These are phyloP conservation scores for zebrafish (Danio rerio) DNA, from an alignment of 2,113 vertebrate species.

Conservation along the genomic window DNA sequence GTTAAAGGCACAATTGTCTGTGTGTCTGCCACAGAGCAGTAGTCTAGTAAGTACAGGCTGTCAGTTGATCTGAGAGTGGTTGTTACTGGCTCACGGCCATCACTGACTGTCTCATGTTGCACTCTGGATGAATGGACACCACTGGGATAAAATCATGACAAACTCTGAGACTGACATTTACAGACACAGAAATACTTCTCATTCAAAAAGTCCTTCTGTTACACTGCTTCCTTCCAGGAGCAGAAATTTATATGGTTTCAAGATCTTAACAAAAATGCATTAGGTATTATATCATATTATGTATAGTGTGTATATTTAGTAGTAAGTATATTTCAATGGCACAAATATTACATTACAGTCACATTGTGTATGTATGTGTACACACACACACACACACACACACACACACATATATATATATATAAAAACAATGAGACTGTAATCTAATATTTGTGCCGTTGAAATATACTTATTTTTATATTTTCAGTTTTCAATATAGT, in stretches of 20 bases:
- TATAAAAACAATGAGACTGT: too few species aligned
- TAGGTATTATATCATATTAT: neutral
- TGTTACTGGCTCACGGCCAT: conserved; percentile 29
- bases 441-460: too few species aligned
- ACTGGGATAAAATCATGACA: neutral
- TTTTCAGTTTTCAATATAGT: too few species aligned
- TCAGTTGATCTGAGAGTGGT: conserved; percentile 3
- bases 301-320: too few species aligned
- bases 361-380: too few species aligned
- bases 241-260: neutral
- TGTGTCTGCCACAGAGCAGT: conserved; percentile 25
- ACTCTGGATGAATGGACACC: conserved; percentile 17
- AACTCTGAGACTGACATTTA: neutral
- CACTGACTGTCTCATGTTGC: conserved; percentile 5
- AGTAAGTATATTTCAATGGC: too few species aligned
- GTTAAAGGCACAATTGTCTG: neutral
- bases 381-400: too few species aligned
- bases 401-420: too few species aligned
- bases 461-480: too few species aligned
- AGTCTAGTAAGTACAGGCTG: neutral
- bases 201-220: neutral
- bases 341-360: too few species aligned
- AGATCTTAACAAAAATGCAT: neutral
- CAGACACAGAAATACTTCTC: conserved; percentile 4
- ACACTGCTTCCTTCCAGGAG: neutral